Evolutionary conservation across 2,113 vertebrate genomes (phyloP).

Genomic region (Dasypus novemcinctus): DNA sequence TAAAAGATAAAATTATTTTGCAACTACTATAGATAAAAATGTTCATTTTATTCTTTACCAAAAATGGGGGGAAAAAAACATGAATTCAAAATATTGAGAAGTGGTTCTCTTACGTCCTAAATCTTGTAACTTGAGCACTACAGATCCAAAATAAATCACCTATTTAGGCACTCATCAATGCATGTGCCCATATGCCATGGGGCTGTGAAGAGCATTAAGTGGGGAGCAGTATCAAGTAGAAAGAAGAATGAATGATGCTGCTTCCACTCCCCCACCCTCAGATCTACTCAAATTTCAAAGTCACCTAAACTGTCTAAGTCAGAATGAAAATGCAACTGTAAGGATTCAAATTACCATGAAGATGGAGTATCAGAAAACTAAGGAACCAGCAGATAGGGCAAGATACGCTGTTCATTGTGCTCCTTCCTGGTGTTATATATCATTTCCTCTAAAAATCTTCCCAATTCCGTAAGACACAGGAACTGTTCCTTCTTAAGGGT

Average conservation of each 20-base stretch:
- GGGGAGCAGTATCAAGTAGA: not conserved
- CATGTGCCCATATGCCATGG: not conserved
- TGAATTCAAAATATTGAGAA: conserved; percentile 13
- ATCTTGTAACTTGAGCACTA: not conserved
- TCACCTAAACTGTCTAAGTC: not conserved
- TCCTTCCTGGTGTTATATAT: not conserved
- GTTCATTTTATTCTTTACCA: not conserved
- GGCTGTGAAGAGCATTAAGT: not conserved
- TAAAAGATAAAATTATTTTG: conserved; percentile 17
- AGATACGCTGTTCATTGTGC: not conserved
- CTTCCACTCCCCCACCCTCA: not conserved
- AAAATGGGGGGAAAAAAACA: not conserved
- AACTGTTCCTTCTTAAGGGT: not conserved
- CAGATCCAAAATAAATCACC: not conserved
- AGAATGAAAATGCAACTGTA: not conserved
- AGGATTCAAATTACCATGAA: not conserved
- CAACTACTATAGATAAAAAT: not conserved
- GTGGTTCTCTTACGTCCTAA: not conserved
- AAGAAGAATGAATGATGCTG: not conserved
- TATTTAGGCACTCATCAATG: not conserved
- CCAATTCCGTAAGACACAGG: not conserved
- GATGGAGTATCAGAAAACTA: not conserved
- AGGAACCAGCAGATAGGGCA: not conserved
- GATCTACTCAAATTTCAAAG: not conserved
- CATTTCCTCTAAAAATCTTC: not conserved